Percentiles rank a stretch among this genome's conserved stretches.
phyloP scores from a whole-genome alignment of 1,140 invertebrate species.

The Achatina immaculata region DNA sequence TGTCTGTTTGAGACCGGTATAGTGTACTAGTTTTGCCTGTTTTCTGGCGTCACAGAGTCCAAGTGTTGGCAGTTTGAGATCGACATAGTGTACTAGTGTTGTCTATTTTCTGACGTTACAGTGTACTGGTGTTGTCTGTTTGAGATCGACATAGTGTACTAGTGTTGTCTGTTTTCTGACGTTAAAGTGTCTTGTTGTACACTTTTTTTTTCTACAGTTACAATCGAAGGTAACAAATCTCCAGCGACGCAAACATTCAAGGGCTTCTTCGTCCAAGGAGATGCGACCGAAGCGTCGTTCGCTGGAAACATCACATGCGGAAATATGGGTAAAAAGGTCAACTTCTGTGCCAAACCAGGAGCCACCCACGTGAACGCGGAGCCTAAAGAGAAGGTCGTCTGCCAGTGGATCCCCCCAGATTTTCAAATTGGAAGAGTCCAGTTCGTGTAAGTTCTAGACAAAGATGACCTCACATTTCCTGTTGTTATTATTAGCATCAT shows the following conservation, averaged over 20 bases:
- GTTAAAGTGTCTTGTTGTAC: not conserved
- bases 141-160: not conserved
- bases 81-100: not conserved
- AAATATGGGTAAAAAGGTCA: not conserved
- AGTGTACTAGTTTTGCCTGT: not conserved
- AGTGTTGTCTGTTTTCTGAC: not conserved
- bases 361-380: not conserved
- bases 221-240: not conserved
- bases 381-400: constrained; percentile 13
- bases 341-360: constrained; percentile 6
- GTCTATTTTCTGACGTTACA: not conserved
- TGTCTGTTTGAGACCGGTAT: not conserved
- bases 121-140: not conserved
- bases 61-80: not conserved
- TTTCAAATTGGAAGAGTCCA: constrained; percentile 18
- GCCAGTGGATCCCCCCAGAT: constrained; percentile 31
- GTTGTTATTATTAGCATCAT: too few species aligned
- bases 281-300: constrained; percentile 9
- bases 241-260: not conserved
- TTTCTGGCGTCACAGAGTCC: not conserved
- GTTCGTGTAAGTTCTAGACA: constrained; percentile 36
- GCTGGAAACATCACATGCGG: constrained; percentile 13
- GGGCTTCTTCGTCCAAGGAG: constrained; percentile 27
- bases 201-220: not conserved
- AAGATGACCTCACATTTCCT: too few species aligned